A percentile compares a stretch with the other conserved stretches of the same genome.
Evolutionary conservation across 2,113 vertebrate genomes (phyloP).

Genomic region (Hemiprocne comata): DNA sequence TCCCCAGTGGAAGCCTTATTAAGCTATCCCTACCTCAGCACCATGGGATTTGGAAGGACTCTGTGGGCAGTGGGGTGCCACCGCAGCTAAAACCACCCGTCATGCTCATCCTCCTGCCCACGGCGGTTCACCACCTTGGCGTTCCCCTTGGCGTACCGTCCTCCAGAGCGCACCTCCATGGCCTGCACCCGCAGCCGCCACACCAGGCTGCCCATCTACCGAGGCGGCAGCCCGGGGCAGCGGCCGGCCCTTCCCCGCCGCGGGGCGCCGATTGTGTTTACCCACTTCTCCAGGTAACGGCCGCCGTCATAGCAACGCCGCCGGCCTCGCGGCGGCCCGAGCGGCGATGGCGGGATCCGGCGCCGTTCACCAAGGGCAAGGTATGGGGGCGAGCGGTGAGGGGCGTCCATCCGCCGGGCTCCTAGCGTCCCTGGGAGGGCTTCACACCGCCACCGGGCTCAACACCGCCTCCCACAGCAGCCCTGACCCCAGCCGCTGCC

Average conservation of each 20-base stretch:
- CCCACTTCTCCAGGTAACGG: not conserved
- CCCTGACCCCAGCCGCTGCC: not conserved
- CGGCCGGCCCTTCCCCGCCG: not conserved
- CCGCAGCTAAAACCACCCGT: fast-evolving
- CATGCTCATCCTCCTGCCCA: not conserved
- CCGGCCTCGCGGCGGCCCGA: not conserved
- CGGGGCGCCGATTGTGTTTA: not conserved
- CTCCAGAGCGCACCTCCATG: not conserved
- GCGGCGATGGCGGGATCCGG: not conserved
- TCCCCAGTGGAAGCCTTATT: fast-evolving
- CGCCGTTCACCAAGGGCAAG: not conserved
- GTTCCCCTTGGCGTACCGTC: not conserved
- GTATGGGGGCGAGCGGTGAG: not conserved
- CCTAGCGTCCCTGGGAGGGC: not conserved
- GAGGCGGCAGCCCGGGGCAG: too few species aligned
- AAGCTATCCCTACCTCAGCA: not conserved
- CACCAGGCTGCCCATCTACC: not conserved
- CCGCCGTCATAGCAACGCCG: not conserved
- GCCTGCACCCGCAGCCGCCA: not conserved
- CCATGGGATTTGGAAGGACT: too few species aligned
- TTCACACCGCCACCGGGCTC: not conserved
- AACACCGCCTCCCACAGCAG: not conserved
- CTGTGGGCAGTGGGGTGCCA: not conserved
- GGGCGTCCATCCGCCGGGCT: not conserved
- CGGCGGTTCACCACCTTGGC: not conserved